Evolutionary conservation across 2,888 invertebrate species (phyloP), one percentile per base, ranked within the genome.

Genomic region (Tetrapedia diversipes): DNA sequence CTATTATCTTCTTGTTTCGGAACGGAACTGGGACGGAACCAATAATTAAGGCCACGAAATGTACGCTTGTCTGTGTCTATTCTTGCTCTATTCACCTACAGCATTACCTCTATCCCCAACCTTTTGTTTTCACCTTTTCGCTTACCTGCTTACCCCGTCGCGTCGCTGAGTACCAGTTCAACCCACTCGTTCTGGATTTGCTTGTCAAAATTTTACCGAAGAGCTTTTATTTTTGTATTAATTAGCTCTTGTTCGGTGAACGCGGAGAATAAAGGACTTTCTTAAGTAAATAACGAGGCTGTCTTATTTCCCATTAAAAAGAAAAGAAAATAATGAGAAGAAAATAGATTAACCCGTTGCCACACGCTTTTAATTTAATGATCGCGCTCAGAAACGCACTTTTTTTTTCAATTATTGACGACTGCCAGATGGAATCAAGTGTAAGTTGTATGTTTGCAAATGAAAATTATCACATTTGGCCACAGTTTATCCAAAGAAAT

Each of bases 1-100:
- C 87, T 86, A 90, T 90, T 90, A 90, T 80, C 79, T 81, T 86
- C 89, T 89, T 80, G 87, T 89, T 88, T 85, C 80, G 77, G 74
- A 86, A 87, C 88, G 86, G 87, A 88, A 82, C 84, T 66, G 81
- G 79, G 79, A 70, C 84, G 86, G 83, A 89, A 86, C 90, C 84
- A 82, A 86, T 86, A 90, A 91, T 91, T 90, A 90, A 76, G 77
- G 72, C 81, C 57, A 67, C 75, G 59, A 70, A 66, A 74, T 68
- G 71, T 69, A 80, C 72, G 80, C 63, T 80, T 69, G 75, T 69
- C 74, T 60, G 80, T 54, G 81, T 80, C 69, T 71, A 81, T 86
- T 82, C 78, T 73, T 74, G 63, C 70, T 71, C 78, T 78, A 78
- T 79, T 76, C 77, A 66, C 71, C 72, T 67, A 77, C 77, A 64